A percentile compares a stretch with the other conserved stretches of the same genome.
Evolutionary conservation across 2,113 vertebrate genomes (phyloP).

Genomic region (Sinocyclocheilus anshuiensis): DNA sequence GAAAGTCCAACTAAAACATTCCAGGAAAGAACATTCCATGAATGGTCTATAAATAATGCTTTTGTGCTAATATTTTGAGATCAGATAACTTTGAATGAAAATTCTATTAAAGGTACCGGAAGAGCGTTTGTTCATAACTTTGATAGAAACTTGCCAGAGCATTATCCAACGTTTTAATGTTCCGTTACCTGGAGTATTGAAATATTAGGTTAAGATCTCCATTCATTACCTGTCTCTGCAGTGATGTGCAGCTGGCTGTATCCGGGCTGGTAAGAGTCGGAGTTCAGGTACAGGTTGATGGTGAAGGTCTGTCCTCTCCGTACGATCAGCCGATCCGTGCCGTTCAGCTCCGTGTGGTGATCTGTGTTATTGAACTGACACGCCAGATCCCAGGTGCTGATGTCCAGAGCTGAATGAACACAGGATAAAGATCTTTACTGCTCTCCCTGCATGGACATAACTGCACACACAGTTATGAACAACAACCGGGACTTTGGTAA

Average conservation of each 20-base stretch:
- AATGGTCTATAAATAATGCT: too few relatives aligned
- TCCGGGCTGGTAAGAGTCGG: constrained; percentile 76
- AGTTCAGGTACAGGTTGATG: constrained; percentile 80
- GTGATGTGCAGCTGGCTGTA: constrained; percentile 76
- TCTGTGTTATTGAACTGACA: constrained; percentile 80
- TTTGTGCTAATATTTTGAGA: too few relatives aligned
- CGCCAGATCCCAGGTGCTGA: constrained; percentile 81
- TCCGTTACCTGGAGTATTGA: too few relatives aligned
- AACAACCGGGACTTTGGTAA: not conserved
- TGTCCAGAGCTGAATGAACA: constrained; percentile 77
- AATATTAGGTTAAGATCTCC: too few relatives aligned
- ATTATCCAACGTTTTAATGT: too few relatives aligned
- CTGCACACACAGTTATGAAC: not conserved
- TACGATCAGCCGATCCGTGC: constrained; percentile 78
- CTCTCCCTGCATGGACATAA: not conserved
- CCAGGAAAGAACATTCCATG: too few relatives aligned
- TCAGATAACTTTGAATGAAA: too few relatives aligned
- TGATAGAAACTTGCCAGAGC: too few relatives aligned
- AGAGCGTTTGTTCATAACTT: too few relatives aligned
- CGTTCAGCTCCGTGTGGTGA: constrained; percentile 81
- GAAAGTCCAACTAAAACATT: too few relatives aligned
- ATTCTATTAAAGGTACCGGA: too few relatives aligned
- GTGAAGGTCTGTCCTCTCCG: constrained; percentile 86
- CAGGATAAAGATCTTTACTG: not conserved
- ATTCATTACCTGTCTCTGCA: constrained; percentile 80